A percentile compares a stretch with the other conserved stretches of the same genome.
phyloP scores from a whole-genome alignment of 2,797 vertebrate genomes.

The Hippoglossus hippoglossus region DNA sequence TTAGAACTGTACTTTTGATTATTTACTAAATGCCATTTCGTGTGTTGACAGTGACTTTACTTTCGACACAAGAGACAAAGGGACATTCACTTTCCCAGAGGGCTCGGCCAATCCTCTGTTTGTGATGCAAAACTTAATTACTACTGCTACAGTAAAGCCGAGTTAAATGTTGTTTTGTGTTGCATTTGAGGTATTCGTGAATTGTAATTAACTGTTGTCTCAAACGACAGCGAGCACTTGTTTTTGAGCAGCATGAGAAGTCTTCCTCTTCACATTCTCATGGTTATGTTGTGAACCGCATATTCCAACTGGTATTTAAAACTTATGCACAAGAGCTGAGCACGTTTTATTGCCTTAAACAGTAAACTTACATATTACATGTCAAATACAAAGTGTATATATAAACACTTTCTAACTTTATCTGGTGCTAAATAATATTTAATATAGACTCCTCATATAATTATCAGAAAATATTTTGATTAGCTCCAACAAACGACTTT shows the following conservation, averaged over 20 bases:
- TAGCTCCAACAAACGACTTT: background rate
- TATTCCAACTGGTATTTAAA: slow-evolving; percentile 15
- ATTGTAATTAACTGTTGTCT: slow-evolving; percentile 58
- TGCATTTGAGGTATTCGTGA: slow-evolving; percentile 41
- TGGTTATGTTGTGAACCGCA: slow-evolving; percentile 3
- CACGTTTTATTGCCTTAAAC: background rate
- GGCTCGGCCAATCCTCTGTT: slow-evolving; percentile 34
- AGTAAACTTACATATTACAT: background rate
- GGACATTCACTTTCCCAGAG: slow-evolving; percentile 70
- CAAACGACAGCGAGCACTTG: slow-evolving; percentile 63
- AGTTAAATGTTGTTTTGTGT: slow-evolving; percentile 75
- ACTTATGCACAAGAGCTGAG: background rate
- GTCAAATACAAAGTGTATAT: background rate
- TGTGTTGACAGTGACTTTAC: slow-evolving; percentile 65
- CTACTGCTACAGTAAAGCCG: slow-evolving; percentile 33
- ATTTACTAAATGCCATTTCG: slow-evolving; percentile 55
- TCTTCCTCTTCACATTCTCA: slow-evolving; percentile 64
- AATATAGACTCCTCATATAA: background rate
- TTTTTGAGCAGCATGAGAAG: slow-evolving; percentile 68
- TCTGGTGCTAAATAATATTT: background rate
- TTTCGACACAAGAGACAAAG: slow-evolving; percentile 47
- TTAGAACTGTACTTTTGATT: slow-evolving; percentile 51
- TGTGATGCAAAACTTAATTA: slow-evolving; percentile 62
- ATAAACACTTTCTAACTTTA: background rate
- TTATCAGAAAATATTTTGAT: background rate